Evolutionary conservation across 2,113 vertebrate species (phyloP).

Genomic region (Pteruthius melanotis): DNA sequence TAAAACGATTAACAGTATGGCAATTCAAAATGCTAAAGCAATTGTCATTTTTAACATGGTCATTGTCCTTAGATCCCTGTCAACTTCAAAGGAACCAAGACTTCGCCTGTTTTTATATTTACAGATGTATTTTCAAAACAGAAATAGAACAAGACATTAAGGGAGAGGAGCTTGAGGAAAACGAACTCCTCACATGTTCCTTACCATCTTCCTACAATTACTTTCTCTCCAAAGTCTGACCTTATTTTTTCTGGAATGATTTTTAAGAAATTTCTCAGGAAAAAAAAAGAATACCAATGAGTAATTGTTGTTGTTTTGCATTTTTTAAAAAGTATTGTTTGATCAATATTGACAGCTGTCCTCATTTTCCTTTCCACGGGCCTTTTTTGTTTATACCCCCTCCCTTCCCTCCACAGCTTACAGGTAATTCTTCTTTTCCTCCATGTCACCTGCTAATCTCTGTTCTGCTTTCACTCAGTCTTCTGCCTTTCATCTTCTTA

Average conservation of each 20-base stretch:
- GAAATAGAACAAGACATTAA: neutral
- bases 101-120: neutral
- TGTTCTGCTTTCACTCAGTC: conserved; percentile 5
- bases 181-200: neutral
- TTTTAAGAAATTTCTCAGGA: neutral
- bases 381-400: neutral
- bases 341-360: neutral
- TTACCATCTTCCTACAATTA: neutral
- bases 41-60: neutral
- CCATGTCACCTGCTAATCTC: neutral
- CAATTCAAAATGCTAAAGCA: neutral
- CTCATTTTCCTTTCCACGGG: neutral
- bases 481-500: neutral
- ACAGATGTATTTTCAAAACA: neutral
- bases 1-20: neutral
- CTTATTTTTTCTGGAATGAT: neutral
- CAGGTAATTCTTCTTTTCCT: neutral
- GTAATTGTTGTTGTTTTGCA: neutral
- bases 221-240: neutral
- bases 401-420: neutral
- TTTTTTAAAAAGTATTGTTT: neutral
- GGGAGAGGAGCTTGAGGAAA: neutral
- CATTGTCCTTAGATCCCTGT: neutral
- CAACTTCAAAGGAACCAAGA: neutral
- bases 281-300: neutral